phyloP scores from a whole-genome alignment of 2,888 invertebrate genomes.

The Blera fallax region DNA sequence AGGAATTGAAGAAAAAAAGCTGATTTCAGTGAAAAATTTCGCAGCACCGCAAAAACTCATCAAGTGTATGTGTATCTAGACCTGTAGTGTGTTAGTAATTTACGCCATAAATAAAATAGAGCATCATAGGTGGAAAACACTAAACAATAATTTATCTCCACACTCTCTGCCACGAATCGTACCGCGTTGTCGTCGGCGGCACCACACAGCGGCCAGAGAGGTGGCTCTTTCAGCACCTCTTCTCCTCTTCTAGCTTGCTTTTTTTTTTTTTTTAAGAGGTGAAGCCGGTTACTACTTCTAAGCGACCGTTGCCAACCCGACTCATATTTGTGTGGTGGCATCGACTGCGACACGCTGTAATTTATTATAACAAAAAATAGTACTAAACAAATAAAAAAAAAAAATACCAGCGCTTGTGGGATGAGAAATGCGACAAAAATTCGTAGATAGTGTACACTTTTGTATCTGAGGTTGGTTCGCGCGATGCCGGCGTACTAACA shows the following conservation, averaged over 20 bases:
- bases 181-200: background rate
- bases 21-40: background rate
- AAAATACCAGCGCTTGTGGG: background rate
- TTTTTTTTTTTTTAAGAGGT: background rate
- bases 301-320: constrained; percentile 19
- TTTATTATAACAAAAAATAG: constrained; percentile 27
- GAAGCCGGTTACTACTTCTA: constrained; percentile 35
- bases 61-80: background rate
- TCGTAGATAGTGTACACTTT: background rate
- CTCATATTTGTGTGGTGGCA: constrained; percentile 11
- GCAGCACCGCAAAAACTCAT: background rate
- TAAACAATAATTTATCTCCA: constrained; percentile 41
- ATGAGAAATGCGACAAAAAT: constrained; percentile 26
- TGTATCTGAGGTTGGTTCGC: background rate
- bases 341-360: constrained; percentile 5
- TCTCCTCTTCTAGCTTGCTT: background rate
- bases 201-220: background rate
- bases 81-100: constrained; percentile 7
- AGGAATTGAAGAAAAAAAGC: too few species aligned
- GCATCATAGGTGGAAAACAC: constrained; percentile 28
- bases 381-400: background rate
- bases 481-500: constrained; percentile 20
- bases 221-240: background rate
- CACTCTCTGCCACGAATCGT: constrained; percentile 1
- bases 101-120: constrained; percentile 52